phyloP scores from a whole-genome alignment of 2,888 invertebrate species.

The Frankliniella intonsa region DNA sequence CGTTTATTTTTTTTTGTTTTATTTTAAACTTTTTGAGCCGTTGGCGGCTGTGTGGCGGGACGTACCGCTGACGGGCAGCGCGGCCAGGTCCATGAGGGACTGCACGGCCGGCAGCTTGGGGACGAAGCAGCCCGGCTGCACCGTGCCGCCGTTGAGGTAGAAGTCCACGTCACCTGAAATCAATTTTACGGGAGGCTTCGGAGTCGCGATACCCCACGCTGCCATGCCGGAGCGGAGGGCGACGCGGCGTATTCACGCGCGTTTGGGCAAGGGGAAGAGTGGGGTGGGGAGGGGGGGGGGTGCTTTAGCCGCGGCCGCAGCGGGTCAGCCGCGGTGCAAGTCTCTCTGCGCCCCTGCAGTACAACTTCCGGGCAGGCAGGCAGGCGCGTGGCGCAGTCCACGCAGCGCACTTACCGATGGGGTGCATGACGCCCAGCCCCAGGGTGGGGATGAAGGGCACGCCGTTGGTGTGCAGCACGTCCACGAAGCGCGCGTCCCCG shows the following conservation, averaged over 20 bases:
- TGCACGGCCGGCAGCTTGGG: conserved; percentile 38
- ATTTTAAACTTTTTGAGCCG: no score
- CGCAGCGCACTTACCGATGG: conserved; percentile 47
- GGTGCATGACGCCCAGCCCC: conserved; percentile 57
- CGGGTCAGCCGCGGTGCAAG: no score
- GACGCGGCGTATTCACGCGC: background rate
- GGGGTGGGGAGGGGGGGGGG: background rate
- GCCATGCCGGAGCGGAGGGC: background rate
- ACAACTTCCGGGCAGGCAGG: no score
- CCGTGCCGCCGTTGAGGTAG: conserved; percentile 64
- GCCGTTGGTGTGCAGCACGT: conserved; percentile 60
- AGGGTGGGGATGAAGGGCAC: conserved; percentile 48
- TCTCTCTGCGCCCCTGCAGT: no score
- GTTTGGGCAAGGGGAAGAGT: background rate
- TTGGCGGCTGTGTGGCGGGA: no score
- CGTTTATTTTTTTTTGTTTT: no score
- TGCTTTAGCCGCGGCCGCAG: no score
- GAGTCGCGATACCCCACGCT: background rate
- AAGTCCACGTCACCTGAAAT: conserved; percentile 55
- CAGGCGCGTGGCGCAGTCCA: background rate
- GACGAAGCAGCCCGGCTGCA: conserved; percentile 58
- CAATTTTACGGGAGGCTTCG: background rate
- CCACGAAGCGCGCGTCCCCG: conserved; percentile 57
- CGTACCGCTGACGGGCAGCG: conserved; percentile 11
- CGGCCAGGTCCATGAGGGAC: conserved; percentile 14